These are phyloP conservation scores for Drepana arcuata DNA, from an alignment of 1,140 invertebrate genomes.

Conservation along the genomic window DNA sequence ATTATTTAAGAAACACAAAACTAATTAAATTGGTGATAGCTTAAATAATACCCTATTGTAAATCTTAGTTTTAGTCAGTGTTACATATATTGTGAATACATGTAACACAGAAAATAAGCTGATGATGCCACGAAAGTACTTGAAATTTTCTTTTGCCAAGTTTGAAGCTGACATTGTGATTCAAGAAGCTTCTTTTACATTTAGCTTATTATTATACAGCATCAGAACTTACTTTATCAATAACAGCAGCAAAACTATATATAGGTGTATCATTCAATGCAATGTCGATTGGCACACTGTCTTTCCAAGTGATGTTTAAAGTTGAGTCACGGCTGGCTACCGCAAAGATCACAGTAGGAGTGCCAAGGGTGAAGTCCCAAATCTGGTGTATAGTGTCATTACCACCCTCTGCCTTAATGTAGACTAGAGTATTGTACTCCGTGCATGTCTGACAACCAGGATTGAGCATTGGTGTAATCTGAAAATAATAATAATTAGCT, in stretches of 20 bases:
- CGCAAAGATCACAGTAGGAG: constrained; percentile 69
- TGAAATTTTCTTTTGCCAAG: too few relatives aligned
- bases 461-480: constrained; percentile 48
- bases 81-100: too few relatives aligned
- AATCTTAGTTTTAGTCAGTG: too few relatives aligned
- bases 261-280: constrained; percentile 55
- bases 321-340: constrained; percentile 54
- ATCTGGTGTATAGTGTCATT: constrained; percentile 74
- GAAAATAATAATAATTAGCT: constrained; percentile 8
- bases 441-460: constrained; percentile 38
- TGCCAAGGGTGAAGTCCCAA: constrained; percentile 73
- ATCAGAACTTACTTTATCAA: constrained; percentile 68
- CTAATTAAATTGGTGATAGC: too few relatives aligned
- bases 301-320: constrained; percentile 66
- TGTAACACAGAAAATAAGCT: too few relatives aligned
- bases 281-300: constrained; percentile 37
- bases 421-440: constrained; percentile 52
- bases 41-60: too few relatives aligned
- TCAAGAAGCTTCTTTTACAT: too few relatives aligned
- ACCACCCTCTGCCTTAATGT: constrained; percentile 65
- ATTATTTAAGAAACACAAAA: too few relatives aligned
- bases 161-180: too few relatives aligned
- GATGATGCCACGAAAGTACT: too few relatives aligned
- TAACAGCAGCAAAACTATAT: constrained; percentile 71
- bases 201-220: too few relatives aligned